phyloP scores from a whole-genome alignment of 2,797 vertebrate species.

The Anisognathus igniventris region DNA sequence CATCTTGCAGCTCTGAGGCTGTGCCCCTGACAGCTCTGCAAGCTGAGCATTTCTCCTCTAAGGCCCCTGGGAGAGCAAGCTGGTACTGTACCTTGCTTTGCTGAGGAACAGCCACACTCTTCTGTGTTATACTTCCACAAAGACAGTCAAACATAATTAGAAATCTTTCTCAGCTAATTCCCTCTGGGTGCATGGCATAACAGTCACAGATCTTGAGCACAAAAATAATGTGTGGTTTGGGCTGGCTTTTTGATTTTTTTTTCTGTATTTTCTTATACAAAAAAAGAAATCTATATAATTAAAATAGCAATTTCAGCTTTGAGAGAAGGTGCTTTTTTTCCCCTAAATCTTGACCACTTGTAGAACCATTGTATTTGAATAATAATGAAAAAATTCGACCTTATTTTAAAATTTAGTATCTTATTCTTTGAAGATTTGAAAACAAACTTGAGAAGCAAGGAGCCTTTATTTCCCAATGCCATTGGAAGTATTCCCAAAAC shows the following conservation, averaged over 20 bases:
- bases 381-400: neutral
- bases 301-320: neutral
- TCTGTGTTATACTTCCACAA: neutral
- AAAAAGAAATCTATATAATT: neutral
- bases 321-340: neutral
- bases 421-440: neutral
- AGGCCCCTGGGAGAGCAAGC: neutral
- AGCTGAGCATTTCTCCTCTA: neutral
- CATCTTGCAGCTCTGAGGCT: neutral
- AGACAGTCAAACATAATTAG: neutral
- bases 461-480: neutral
- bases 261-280: neutral
- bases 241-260: neutral
- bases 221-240: neutral
- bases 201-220: neutral
- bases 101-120: neutral
- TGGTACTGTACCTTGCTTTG: neutral
- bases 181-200: neutral
- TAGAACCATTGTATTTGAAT: neutral
- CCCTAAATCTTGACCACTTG: neutral
- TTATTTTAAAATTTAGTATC: neutral
- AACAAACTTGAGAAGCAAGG: neutral
- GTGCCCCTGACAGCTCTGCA: neutral
- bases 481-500: neutral
- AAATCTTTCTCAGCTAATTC: neutral